Evolutionary conservation across 1,140 invertebrate genomes (phyloP).

Genomic region (Samia ricini): DNA sequence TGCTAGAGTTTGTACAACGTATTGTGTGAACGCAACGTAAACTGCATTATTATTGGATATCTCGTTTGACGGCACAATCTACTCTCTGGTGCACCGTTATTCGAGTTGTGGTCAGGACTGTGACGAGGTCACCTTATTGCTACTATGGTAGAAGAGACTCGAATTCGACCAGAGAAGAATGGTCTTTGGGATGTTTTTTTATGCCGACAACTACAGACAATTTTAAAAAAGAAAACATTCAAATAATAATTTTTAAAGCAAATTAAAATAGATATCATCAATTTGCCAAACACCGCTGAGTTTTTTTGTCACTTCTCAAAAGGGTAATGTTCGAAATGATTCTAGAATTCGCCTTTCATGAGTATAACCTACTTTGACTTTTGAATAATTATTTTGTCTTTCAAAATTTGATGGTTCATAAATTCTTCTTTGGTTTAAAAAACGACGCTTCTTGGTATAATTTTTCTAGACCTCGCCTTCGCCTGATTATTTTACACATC

Average conservation of each 20-base stretch:
- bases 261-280: too few relatives aligned
- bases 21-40: constrained; percentile 15
- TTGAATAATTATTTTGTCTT: too few relatives aligned
- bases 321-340: neutral
- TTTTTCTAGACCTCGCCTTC: too few relatives aligned
- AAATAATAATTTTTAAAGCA: too few relatives aligned
- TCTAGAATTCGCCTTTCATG: neutral
- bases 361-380: too few relatives aligned
- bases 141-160: constrained; percentile 13
- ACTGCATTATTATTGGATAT: constrained; percentile 20
- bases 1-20: constrained; percentile 12
- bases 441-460: too few relatives aligned
- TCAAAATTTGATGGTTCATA: too few relatives aligned
- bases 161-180: neutral
- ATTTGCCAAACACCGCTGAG: too few relatives aligned
- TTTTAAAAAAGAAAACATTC: too few relatives aligned
- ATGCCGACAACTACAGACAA: too few relatives aligned
- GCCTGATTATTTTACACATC: too few relatives aligned
- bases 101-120: constrained; percentile 16
- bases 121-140: constrained; percentile 4
- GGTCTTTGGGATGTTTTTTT: neutral
- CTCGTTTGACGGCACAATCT: constrained; percentile 16
- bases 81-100: constrained; percentile 17
- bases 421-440: too few relatives aligned
- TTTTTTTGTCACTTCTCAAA: neutral